A percentile compares a stretch with the other conserved stretches of the same genome.
These are phyloP conservation scores for Linurgus olivaceus DNA, from an alignment of 2,797 vertebrate genomes.

Conservation along the genomic window DNA sequence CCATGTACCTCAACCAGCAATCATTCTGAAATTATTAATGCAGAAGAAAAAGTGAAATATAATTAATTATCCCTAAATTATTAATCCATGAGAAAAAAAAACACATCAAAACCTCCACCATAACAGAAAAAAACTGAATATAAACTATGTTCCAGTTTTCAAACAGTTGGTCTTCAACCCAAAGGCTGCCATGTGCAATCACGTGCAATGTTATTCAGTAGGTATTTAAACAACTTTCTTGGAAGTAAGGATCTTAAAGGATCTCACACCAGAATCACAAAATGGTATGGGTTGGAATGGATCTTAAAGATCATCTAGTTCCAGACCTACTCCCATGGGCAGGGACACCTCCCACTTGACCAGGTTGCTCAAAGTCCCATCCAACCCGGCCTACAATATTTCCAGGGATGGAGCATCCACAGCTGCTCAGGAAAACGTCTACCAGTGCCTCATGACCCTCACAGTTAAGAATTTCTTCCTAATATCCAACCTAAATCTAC, in stretches of 20 bases:
- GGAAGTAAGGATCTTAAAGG: neutral
- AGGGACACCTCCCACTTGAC: neutral
- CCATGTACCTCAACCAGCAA: neutral
- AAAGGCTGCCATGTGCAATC: neutral
- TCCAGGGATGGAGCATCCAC: neutral
- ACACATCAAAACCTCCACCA: fast-evolving
- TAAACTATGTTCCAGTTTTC: neutral
- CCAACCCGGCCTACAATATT: fast-evolving
- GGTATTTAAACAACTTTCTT: neutral
- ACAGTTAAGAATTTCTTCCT: neutral
- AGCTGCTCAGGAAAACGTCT: neutral
- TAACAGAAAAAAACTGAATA: neutral
- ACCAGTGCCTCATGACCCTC: neutral
- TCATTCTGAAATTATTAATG: neutral
- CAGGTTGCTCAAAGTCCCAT: neutral
- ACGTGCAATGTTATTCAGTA: fast-evolving
- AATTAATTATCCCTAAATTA: neutral
- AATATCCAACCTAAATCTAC: neutral
- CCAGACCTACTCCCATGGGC: neutral
- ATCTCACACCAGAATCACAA: neutral
- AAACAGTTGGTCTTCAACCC: neutral
- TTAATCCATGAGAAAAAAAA: neutral
- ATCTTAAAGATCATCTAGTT: neutral
- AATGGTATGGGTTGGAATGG: neutral
- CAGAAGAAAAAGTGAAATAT: neutral